phyloP scores from a whole-genome alignment of 64 coral and sea anemone species.

The Pocillopora damicornis region DNA sequence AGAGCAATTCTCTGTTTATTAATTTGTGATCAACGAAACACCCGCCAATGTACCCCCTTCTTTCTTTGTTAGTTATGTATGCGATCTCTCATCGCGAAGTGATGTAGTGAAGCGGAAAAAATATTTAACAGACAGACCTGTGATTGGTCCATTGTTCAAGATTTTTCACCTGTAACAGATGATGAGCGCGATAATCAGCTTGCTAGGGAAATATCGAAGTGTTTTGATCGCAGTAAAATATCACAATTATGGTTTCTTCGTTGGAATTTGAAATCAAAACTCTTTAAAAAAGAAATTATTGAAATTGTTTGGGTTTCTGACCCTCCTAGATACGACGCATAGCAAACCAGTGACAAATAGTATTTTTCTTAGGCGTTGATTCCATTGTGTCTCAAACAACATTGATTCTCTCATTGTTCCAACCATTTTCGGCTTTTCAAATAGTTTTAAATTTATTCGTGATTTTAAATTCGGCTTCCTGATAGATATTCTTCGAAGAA shows the following conservation, averaged over 20 bases:
- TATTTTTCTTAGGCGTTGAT: background rate
- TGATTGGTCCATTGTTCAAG: background rate
- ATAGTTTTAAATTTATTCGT: background rate
- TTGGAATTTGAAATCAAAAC: background rate
- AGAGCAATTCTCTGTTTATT: slow-evolving; percentile 32
- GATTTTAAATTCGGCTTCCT: background rate
- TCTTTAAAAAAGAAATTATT: background rate
- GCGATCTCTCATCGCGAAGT: background rate
- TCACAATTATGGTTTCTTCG: background rate
- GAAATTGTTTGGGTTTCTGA: background rate
- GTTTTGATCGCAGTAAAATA: background rate
- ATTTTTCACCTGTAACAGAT: background rate
- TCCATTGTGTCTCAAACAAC: background rate
- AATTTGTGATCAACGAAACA: slow-evolving; percentile 4
- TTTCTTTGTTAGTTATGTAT: slow-evolving; percentile 13
- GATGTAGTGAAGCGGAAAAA: slow-evolving; percentile 1
- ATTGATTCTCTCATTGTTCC: background rate
- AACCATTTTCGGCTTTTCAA: background rate
- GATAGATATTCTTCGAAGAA: too few species aligned
- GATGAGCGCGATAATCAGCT: background rate
- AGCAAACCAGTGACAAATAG: background rate
- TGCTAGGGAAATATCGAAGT: background rate
- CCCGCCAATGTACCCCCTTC: slow-evolving; percentile 29
- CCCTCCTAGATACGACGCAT: background rate
- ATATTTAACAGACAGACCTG: background rate